phyloP scores from a whole-genome alignment of 2,888 invertebrate species.

The Pheosia tremula region DNA sequence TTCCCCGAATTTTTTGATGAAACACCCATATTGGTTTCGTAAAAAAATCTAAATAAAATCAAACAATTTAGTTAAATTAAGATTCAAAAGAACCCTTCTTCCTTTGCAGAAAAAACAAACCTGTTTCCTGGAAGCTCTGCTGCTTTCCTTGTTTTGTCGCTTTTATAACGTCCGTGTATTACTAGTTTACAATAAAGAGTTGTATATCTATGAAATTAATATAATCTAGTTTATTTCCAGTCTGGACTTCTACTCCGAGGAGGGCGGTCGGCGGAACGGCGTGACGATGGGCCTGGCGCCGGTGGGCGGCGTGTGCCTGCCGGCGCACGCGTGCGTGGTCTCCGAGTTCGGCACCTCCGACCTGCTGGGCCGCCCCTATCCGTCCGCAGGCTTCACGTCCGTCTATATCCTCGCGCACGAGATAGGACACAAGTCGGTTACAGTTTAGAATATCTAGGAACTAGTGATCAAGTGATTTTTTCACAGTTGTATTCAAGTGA shows the following conservation, averaged over 20 bases:
- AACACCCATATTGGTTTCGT: not conserved
- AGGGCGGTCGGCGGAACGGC: conserved; percentile 88
- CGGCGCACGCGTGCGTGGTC: conserved; percentile 90
- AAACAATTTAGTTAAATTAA: too few relatives aligned
- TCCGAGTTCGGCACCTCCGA: conserved; percentile 91
- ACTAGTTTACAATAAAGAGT: not conserved
- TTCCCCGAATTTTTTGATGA: not conserved
- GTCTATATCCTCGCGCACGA: conserved; percentile 93
- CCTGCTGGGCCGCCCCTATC: conserved; percentile 90
- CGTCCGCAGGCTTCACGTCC: conserved; percentile 93
- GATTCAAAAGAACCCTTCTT: too few relatives aligned
- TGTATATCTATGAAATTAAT: not conserved
- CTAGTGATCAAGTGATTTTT: not conserved
- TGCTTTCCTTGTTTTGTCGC: too few relatives aligned
- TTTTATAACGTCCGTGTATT: not conserved
- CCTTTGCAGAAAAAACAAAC: too few relatives aligned
- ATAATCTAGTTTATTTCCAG: conserved; percentile 60
- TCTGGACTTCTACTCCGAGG: conserved; percentile 89
- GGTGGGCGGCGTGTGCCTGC: conserved; percentile 90
- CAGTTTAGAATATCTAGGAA: conserved; percentile 11
- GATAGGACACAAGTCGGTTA: conserved; percentile 92
- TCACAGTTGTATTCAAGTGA: not conserved
- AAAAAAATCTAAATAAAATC: too few relatives aligned
- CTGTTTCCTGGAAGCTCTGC: too few relatives aligned
- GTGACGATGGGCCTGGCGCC: conserved; percentile 93